Base-by-base conservation (phyloP, 37 sponge, comb jelly and placozoan species). In the Tethya wilhelma region DNA sequence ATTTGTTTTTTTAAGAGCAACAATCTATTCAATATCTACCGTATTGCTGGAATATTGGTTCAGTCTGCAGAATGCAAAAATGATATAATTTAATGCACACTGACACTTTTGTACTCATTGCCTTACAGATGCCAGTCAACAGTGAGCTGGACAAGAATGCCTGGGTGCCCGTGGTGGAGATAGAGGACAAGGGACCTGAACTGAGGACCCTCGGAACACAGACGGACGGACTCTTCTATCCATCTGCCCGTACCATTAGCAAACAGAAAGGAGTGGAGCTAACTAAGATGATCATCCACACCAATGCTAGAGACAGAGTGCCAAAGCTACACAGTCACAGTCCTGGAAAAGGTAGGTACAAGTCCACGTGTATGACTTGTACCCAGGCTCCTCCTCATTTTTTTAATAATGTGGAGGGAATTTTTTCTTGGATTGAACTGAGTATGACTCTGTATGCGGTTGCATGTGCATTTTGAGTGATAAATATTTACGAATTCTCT, bases 161-260 rank as follows among this genome's bases (percentile, higher is more conserved):
- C 14, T 86, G 86, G 86, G 41, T 82, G 22, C 91, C 91, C 19
- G 73, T 90, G 2, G 60, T 79, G 8, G 78, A 81, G 3, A 77
- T 77, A 17, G 69, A n/a, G 5, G 67, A 71, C 32, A 73, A 69
- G 1, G 40, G 62, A 25, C 87, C 87, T 26, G 70, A 74, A 41
- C n/a, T 71, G 37, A 65, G 55, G 44, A 59, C 73, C 2, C 55
- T 23, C n/a, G 71, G 66, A 17, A 83, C 82, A 2, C 95, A 94
- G 68, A 94, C 95, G 0, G 78, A 87, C 5, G 88, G 95, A 7
- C 53, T 93, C 38, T 94, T 94, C 82, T 94, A 82, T 77, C 84
- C 84, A 26, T 94, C 95, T 0, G 67, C 88, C 12, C 67, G 70
- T 29, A 76, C 88, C 57, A 77, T 94, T 33, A 49, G 45, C 12